Conservation (phyloP, 2,888 invertebrate genomes). For the Bellardia pandia region DNA sequence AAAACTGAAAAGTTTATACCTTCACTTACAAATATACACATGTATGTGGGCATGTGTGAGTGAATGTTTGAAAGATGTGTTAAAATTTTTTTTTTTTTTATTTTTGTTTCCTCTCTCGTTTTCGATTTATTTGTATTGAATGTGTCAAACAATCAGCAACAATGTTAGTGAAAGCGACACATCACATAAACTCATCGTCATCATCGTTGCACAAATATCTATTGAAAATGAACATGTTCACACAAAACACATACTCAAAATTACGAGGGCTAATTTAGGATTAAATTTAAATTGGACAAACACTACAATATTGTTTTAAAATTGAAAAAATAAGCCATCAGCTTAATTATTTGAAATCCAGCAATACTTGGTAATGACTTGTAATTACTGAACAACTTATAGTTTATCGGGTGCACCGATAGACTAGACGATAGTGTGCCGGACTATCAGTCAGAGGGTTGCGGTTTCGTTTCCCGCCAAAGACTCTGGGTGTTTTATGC, state of each 20-base stretch:
- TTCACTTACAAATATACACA: constrained; percentile 8
- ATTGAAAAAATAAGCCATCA: no score
- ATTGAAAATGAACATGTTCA: constrained; percentile 48
- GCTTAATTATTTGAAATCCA: no score
- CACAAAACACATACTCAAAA: constrained; percentile 8
- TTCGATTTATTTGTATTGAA: constrained; percentile 72
- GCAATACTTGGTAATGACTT: no score
- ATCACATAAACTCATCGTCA: constrained; percentile 68
- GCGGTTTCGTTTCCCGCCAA: no score
- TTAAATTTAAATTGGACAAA: no score
- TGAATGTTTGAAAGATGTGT: constrained; percentile 34
- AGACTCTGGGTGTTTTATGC: no score
- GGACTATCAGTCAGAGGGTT: no score
- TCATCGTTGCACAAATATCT: constrained; percentile 55
- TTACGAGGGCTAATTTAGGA: constrained; percentile 17
- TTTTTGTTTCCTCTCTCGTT: constrained; percentile 15
- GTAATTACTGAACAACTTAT: no score
- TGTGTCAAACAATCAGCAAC: constrained; percentile 75
- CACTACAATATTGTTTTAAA: no score
- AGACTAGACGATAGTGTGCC: no score
- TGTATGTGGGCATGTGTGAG: not conserved
- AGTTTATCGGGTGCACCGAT: no score
- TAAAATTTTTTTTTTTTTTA: constrained; percentile 7
- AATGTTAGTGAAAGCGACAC: constrained; percentile 75
- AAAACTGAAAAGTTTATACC: constrained; percentile 51